Base-by-base conservation (phyloP, 2,888 invertebrate species). In the Cepaea hortensis region DNA sequence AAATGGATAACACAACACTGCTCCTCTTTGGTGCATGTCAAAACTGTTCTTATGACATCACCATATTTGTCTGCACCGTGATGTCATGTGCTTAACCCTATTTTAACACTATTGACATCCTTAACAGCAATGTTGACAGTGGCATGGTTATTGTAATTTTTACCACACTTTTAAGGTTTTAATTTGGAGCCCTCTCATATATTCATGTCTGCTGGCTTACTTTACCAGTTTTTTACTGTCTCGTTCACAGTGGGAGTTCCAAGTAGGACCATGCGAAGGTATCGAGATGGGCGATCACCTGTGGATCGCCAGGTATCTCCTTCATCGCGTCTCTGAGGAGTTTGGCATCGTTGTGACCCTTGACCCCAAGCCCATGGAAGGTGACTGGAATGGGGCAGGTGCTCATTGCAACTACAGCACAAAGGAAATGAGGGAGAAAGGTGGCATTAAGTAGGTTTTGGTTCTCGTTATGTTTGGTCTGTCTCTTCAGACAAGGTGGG, bases 361-460 rank as follows among this genome's bases (percentile, higher is more conserved):
- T 88, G 95, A 95, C 91, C 95, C 95, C 84, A 95, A 95, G 89
- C 95, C 95, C 3, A 95, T 95, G 91, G 92, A 93, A 13, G 94
- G 94, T 7, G 93, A 94, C 89, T 95, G 95, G 94, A 95, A 95
- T 88, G 95, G 95, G 3, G 93, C 99, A 80, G 99, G 99, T 0
- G 98, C 98, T 0, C 99, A 99, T 94, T 97, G 97, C 87, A 99
- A 99, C 95, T 98, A 98, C 95, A 98, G 98, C 15, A 99, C 99
- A 0, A 96, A 97, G 93, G 95, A 96, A 75, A 99, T 99, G 99
- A 96, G 99, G 84, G 96, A 97, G 79, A 87, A 90, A 3, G 92
- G 92, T 0, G 94, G 94, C 13, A 88, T 94, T 50, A 92, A 92
- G 94, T 94, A 89, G 89, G 91, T 79, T 50, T n/a, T 77, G 61